A percentile compares a stretch with the other conserved stretches of the same genome.
Evolutionary conservation across 2,888 invertebrate species (phyloP).

Genomic region (Pristionchus mayeri): DNA sequence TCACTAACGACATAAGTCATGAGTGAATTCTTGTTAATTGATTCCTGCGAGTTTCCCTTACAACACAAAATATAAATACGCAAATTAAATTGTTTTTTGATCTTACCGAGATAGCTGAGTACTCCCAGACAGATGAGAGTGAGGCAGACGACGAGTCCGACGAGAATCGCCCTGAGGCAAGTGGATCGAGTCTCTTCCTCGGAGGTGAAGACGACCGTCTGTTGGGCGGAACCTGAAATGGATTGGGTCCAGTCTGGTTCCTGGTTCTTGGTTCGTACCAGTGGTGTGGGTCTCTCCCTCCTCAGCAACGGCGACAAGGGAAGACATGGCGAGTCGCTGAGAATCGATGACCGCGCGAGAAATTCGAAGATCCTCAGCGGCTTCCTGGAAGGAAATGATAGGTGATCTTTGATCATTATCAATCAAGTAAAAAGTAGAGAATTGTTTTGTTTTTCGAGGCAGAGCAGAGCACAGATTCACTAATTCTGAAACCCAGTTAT

Average conservation of each 20-base stretch:
- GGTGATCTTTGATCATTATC: neutral
- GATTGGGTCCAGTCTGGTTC: neutral
- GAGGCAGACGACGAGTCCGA: conserved; percentile 35
- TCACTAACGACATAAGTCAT: neutral
- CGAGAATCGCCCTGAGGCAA: conserved; percentile 26
- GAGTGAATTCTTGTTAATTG: no score
- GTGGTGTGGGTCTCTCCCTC: neutral
- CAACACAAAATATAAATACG: no score
- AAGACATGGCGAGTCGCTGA: conserved; percentile 35
- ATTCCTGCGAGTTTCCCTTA: no score
- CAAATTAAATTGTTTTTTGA: no score
- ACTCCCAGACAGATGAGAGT: neutral
- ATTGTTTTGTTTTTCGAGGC: neutral
- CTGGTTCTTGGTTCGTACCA: neutral
- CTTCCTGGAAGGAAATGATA: neutral
- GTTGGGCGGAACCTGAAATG: conserved; percentile 3
- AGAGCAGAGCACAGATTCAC: neutral
- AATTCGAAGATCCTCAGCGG: conserved; percentile 14
- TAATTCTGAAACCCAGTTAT: neutral
- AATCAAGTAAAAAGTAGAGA: neutral
- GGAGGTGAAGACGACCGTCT: conserved; percentile 14
- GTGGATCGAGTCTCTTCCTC: neutral
- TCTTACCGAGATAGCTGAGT: conserved; percentile 21
- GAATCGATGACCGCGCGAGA: conserved; percentile 20
- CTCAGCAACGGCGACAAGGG: conserved; percentile 23